These are phyloP conservation scores for Lutjanus argentimaculatus DNA, from an alignment of 2,797 vertebrate species.

Conservation along the genomic window DNA sequence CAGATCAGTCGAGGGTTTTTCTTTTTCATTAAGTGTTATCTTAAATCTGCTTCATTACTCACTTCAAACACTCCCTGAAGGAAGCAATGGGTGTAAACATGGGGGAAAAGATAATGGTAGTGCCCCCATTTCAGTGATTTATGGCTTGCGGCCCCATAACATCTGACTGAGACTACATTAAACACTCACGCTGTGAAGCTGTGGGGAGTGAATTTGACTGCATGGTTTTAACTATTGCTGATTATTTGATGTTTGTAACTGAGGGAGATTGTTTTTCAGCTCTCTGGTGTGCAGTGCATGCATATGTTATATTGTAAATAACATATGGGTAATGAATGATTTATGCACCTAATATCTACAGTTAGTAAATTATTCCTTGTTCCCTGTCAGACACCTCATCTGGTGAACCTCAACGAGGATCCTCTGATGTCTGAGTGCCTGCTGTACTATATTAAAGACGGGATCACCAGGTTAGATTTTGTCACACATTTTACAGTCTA, in stretches of 20 bases:
- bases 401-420: slow-evolving; percentile 98
- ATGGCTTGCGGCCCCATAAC: slow-evolving; percentile 47
- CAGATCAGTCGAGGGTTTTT: slow-evolving; percentile 47
- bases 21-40: slow-evolving; percentile 56
- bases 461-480: slow-evolving; percentile 80
- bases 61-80: slow-evolving; percentile 57
- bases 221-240: slow-evolving; percentile 61
- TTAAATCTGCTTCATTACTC: slow-evolving; percentile 66
- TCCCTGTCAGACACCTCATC: slow-evolving; percentile 92
- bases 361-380: slow-evolving; percentile 6
- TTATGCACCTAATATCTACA: not conserved
- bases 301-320: slow-evolving; percentile 47
- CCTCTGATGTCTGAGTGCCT: slow-evolving; percentile 99
- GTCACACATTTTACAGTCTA: not conserved
- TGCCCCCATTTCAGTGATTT: slow-evolving; percentile 55
- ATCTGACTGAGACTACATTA: slow-evolving; percentile 49
- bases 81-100: slow-evolving; percentile 58
- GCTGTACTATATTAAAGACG: slow-evolving; percentile 98
- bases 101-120: slow-evolving; percentile 38
- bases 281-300: slow-evolving; percentile 32
- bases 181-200: slow-evolving; percentile 42
- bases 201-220: slow-evolving; percentile 52
- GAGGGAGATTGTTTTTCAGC: slow-evolving; percentile 29
- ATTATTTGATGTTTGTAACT: slow-evolving; percentile 50
- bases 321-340: slow-evolving; percentile 36